Evolutionary conservation across 2,797 vertebrate species (phyloP).

Genomic region (Acipenser oxyrinchus): DNA sequence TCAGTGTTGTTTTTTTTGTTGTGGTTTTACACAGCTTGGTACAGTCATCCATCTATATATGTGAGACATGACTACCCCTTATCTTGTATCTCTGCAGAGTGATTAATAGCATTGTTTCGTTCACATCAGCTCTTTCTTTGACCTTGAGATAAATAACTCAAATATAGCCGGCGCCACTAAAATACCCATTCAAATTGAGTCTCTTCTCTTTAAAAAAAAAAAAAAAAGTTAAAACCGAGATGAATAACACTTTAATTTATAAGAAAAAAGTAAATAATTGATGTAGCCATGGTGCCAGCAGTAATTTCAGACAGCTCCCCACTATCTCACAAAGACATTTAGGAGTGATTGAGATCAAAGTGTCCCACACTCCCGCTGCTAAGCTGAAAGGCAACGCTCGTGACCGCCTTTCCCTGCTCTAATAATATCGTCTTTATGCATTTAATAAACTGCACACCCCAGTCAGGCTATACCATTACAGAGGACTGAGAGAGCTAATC

Average conservation of each 20-base stretch:
- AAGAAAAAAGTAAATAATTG: slow-evolving; percentile 26
- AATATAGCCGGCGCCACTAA: too few relatives aligned
- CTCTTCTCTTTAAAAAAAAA: too few relatives aligned
- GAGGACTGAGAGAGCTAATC: slow-evolving; percentile 75
- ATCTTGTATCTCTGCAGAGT: too few relatives aligned
- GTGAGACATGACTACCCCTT: too few relatives aligned
- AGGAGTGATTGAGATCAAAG: slow-evolving; percentile 87
- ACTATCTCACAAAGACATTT: slow-evolving; percentile 77
- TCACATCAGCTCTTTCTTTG: too few relatives aligned
- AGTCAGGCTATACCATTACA: slow-evolving; percentile 77
- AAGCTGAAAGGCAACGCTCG: slow-evolving; percentile 72
- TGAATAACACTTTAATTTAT: slow-evolving; percentile 18
- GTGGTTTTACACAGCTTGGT: too few relatives aligned
- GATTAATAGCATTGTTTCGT: too few relatives aligned
- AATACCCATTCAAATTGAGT: too few relatives aligned
- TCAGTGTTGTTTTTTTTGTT: too few relatives aligned
- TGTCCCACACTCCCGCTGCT: slow-evolving; percentile 65
- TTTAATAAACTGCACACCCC: slow-evolving; percentile 81
- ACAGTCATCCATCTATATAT: too few relatives aligned
- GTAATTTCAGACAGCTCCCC: slow-evolving; percentile 61
- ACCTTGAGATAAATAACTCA: too few relatives aligned
- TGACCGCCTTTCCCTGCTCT: slow-evolving; percentile 68
- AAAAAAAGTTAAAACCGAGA: neutral
- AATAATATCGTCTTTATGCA: slow-evolving; percentile 85
- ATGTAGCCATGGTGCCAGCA: slow-evolving; percentile 61